Evolutionary conservation across 2,797 vertebrate genomes (phyloP).

Genomic region (Acestrorhynchus altus): DNA sequence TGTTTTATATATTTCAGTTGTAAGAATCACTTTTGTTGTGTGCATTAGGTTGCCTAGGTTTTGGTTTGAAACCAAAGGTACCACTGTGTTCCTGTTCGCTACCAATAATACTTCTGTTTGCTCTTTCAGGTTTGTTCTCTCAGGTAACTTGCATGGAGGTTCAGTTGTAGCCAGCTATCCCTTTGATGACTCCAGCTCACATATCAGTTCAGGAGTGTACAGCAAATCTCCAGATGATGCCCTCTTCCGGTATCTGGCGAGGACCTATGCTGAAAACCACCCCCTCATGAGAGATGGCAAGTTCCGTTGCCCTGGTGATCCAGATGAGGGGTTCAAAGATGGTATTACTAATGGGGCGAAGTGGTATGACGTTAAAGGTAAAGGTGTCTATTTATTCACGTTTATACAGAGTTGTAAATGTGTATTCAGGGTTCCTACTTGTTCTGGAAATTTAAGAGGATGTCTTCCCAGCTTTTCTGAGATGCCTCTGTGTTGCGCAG

Average conservation of each 20-base stretch:
- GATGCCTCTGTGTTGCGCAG: too few relatives aligned
- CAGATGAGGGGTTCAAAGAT: slow-evolving; percentile 81
- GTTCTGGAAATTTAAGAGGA: too few relatives aligned
- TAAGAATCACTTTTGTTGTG: too few relatives aligned
- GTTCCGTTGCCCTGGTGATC: slow-evolving; percentile 81
- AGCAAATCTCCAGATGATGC: slow-evolving; percentile 86
- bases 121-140: slow-evolving; percentile 88
- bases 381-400: slow-evolving; percentile 40
- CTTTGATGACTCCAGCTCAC: slow-evolving; percentile 87
- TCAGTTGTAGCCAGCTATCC: slow-evolving; percentile 93
- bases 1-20: too few relatives aligned
- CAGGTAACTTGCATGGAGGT: slow-evolving; percentile 92
- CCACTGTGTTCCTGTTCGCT: not conserved
- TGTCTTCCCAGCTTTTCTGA: too few relatives aligned
- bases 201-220: slow-evolving; percentile 77
- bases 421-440: too few relatives aligned
- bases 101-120: not conserved
- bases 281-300: slow-evolving; percentile 88
- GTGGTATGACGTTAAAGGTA: slow-evolving; percentile 93
- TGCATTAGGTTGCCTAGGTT: too few relatives aligned
- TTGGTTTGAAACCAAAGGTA: not conserved
- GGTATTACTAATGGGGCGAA: slow-evolving; percentile 91
- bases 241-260: slow-evolving; percentile 88
- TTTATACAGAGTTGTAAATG: slow-evolving; percentile 1
- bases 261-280: slow-evolving; percentile 86